Evolutionary conservation across 1,140 invertebrate genomes (phyloP), one percentile per base, ranked within the genome.

Genomic region (Drosophila neocordata): DNA sequence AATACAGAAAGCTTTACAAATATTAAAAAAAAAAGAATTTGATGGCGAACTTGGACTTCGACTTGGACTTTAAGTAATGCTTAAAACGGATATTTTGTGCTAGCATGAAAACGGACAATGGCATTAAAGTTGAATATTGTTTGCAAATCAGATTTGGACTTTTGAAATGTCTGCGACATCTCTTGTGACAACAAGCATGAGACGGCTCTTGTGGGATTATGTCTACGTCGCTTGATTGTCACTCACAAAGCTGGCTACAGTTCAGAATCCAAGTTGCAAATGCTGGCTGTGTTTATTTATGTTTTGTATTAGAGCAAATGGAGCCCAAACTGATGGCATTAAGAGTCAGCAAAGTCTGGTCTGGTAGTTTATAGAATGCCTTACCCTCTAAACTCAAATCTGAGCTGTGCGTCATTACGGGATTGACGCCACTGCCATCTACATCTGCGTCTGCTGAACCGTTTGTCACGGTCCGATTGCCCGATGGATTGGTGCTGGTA

Each of bases 381-480:
- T 76, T 84, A 91, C 90, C 88, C 65, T 91, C 90, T 4, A 91
- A 67, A 68, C 77, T 91, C 37, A 90, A 65, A 67, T 90, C 90
- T 12, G 77, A 61, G 41, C 78, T 90, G 55, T 91, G 90, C 55
- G 90, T 91, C 88, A 91, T 91, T 18, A 90, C 79, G 2, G 88
- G 84, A 77, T 91, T 91, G 57, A 83, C 76, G 37, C 69, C 73
- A 56, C 41, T 77, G 22, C 67, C 61, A 38, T 76, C 77, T 24
- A 56, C 65, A 65, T 88, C 77, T 44, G 69, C 18, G 57, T 77
- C 77, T 53, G 89, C 61, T 13, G 90, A 78, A 35, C 61, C 73
- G 64, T 84, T 90, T 9, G 74, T 76, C 35, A 66, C 63, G 9
- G 58, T 69, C 59, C 68, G 78, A 57, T 78, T 85, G 44, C 52